phyloP scores from a whole-genome alignment of 2,888 invertebrate genomes.

The Petrophora chlorosata region DNA sequence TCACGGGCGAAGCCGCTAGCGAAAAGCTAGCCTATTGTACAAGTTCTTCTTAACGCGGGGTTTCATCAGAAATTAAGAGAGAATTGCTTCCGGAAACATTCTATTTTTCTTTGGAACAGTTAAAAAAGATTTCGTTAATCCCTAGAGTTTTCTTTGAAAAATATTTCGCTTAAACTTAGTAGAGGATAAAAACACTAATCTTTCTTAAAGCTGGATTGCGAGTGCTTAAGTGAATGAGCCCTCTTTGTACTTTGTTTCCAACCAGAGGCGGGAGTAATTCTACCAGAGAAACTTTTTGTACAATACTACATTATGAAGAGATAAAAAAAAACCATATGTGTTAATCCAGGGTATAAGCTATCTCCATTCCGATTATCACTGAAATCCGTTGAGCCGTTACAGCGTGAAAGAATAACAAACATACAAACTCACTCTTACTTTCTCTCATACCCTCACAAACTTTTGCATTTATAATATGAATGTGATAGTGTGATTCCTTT shows the following conservation, averaged over 20 bases:
- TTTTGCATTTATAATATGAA: too few relatives aligned
- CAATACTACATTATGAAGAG: not conserved
- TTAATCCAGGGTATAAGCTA: too few relatives aligned
- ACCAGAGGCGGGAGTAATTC: constrained; percentile 1
- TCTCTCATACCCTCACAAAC: too few relatives aligned
- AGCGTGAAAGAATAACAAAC: too few relatives aligned
- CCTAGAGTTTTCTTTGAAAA: constrained; percentile 22
- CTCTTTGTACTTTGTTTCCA: constrained; percentile 14
- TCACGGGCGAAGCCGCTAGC: too few relatives aligned
- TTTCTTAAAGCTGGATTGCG: constrained; percentile 30
- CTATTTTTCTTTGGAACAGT: constrained; percentile 21
- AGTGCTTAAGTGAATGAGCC: constrained; percentile 26
- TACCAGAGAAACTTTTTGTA: not conserved
- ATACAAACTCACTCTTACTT: too few relatives aligned
- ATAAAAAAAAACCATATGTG: too few relatives aligned
- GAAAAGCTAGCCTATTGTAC: constrained; percentile 14
- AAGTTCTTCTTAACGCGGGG: not conserved
- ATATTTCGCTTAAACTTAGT: constrained; percentile 33
- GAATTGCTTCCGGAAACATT: constrained; percentile 18
- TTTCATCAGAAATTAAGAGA: not conserved
- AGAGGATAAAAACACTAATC: constrained; percentile 33
- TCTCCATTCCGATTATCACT: too few relatives aligned
- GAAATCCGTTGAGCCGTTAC: too few relatives aligned
- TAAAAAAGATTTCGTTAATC: constrained; percentile 30
- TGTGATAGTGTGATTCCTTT: too few relatives aligned